A percentile compares a stretch with the other conserved stretches of the same genome.
phyloP scores from a whole-genome alignment of 64 coral and sea anemone genomes.

The Pocillopora damicornis region DNA sequence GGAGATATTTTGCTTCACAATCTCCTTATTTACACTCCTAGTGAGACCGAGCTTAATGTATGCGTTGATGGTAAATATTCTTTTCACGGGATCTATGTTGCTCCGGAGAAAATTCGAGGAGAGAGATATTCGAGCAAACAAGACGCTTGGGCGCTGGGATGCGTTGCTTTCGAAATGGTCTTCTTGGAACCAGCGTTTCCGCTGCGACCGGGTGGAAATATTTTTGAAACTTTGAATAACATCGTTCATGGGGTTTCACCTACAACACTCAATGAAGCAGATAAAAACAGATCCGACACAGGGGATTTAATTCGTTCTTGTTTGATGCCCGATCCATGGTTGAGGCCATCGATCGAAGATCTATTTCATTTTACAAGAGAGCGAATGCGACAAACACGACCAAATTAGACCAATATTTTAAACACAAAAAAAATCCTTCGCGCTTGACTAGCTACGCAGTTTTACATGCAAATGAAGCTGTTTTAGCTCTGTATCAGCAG shows the following conservation, averaged over 20 bases:
- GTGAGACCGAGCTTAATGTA: constrained; percentile 52
- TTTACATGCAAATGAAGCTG: not conserved
- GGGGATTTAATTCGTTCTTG: constrained; percentile 50
- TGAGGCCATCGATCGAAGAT: constrained; percentile 54
- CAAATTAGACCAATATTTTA: not conserved
- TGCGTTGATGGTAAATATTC: constrained; percentile 44
- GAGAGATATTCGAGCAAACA: constrained; percentile 53
- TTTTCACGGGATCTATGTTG: constrained; percentile 65
- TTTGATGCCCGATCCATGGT: constrained; percentile 51
- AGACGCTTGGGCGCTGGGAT: constrained; percentile 63
- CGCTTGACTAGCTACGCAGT: not conserved
- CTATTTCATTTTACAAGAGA: constrained; percentile 39
- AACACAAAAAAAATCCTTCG: not conserved
- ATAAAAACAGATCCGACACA: constrained; percentile 21
- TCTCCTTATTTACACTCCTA: constrained; percentile 56
- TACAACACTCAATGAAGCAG: constrained; percentile 16
- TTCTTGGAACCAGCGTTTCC: constrained; percentile 59
- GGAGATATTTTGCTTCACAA: constrained; percentile 64
- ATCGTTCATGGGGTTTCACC: constrained; percentile 67
- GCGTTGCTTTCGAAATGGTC: constrained; percentile 65
- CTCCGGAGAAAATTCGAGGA: constrained; percentile 74
- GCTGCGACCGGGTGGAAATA: constrained; percentile 13
- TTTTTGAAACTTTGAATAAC: constrained; percentile 68
- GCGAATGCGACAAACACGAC: not conserved
- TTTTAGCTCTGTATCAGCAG: constrained; percentile 12